Evolutionary conservation across 1,140 invertebrate genomes (phyloP).

Genomic region (Drosophila ogumai): DNA sequence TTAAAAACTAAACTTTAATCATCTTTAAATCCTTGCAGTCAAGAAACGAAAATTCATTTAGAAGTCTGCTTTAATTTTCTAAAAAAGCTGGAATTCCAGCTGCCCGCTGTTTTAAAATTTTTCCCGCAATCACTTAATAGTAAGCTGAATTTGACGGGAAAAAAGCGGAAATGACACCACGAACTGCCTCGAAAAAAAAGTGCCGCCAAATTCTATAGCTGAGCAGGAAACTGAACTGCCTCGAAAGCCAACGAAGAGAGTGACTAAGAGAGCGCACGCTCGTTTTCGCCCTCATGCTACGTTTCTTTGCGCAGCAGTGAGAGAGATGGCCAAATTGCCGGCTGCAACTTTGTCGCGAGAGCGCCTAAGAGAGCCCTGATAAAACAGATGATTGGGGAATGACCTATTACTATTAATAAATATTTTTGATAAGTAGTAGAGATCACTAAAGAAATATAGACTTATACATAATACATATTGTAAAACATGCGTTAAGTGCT

Average conservation of each 20-base stretch:
- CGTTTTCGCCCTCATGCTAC: neutral
- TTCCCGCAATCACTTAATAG: too few species aligned
- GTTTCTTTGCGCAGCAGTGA: neutral
- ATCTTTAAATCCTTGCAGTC: too few species aligned
- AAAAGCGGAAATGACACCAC: too few species aligned
- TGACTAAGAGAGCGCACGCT: neutral
- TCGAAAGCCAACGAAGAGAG: neutral
- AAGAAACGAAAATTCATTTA: too few species aligned
- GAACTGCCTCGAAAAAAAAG: too few species aligned
- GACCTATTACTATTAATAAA: slow-evolving; percentile 10
- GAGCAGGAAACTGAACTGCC: slow-evolving; percentile 18
- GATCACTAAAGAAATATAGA: neutral
- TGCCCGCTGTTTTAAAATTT: too few species aligned
- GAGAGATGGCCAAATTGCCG: slow-evolving; percentile 10
- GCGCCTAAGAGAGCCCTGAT: neutral
- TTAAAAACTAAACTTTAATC: too few species aligned
- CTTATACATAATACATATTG: neutral
- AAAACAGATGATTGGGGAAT: slow-evolving; percentile 9
- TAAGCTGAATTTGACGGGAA: too few species aligned
- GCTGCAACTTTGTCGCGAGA: neutral
- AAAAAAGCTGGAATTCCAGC: too few species aligned
- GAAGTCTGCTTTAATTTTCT: too few species aligned
- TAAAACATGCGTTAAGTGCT: neutral
- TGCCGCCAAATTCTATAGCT: slow-evolving; percentile 51
- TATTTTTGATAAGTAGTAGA: neutral